Percentiles rank a stretch among this genome's conserved stretches.
These are phyloP conservation scores for Mormyrus proboscirostris DNA, from an alignment of 2,797 vertebrate species.

Conservation along the genomic window DNA sequence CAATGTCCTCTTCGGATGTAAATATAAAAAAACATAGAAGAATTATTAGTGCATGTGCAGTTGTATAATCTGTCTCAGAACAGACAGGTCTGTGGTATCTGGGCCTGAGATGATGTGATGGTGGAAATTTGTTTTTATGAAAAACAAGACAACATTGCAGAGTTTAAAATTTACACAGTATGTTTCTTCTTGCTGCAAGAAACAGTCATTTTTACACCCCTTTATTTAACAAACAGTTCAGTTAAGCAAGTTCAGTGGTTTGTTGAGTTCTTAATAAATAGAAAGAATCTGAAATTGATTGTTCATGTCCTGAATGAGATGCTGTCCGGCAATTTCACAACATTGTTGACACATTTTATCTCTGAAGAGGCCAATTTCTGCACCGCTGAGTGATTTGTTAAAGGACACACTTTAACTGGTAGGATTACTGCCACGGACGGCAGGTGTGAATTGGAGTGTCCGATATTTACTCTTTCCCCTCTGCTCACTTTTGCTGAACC, in stretches of 20 bases:
- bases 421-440: slow-evolving; percentile 44
- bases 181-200: not conserved
- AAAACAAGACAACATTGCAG: not conserved
- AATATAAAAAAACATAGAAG: not conserved
- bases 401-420: slow-evolving; percentile 52
- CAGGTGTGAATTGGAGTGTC: slow-evolving; percentile 50
- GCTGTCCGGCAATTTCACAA: not conserved
- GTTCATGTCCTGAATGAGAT: not conserved
- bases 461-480: slow-evolving; percentile 53
- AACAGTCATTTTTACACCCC: not conserved
- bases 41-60: not conserved
- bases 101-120: not conserved
- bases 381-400: slow-evolving; percentile 44
- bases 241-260: not conserved
- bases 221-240: not conserved
- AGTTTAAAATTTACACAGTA: not conserved
- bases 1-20: not conserved
- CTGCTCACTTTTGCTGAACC: slow-evolving; percentile 50
- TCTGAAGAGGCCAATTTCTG: slow-evolving; percentile 27
- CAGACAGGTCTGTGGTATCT: not conserved
- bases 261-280: not conserved
- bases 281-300: not conserved
- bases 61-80: not conserved
- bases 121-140: not conserved
- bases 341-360: not conserved